Base-by-base conservation (phyloP, 2,113 vertebrate genomes). In the Hemichromis elongatus region DNA sequence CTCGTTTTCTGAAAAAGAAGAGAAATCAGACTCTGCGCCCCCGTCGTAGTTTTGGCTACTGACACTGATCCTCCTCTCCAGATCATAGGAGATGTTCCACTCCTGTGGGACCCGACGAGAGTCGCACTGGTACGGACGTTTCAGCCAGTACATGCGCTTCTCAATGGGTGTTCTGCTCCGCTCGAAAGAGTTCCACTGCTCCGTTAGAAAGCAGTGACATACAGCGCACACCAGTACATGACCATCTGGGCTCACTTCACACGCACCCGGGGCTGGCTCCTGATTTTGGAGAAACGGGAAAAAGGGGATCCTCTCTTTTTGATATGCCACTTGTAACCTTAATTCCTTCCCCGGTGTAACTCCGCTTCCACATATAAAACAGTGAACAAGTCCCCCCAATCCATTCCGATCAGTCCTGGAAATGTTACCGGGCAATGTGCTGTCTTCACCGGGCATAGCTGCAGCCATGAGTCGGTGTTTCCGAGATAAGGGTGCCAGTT, bases 91-190 rank as follows among this genome's bases (percentile, higher is more conserved):
- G 33, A 96, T 90, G 94, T 97, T 97, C 97, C 97, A 98, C 92
- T 97, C 97, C 80, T 96, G 95, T 4, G 96, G 92, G n/a, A 94
- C 91, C 66, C 95, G 81, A 21, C 96, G 93, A 4, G 94, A 94
- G 90, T 96, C 96, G 92, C 97, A 98, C 97, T 98, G 98, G 90
- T 99, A 97, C 45, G 98, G 98, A 82, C 98, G 94, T 84, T 99
- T 99, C 45, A 99, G 94, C 98, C 98, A 99, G 95, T 99, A 99
- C 96, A 99, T 97, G 95, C 98, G 97, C 95, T 99, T 98, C 95
- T 99, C 98, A 16, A 98, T 89, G 9, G 98, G 98, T 84, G 98
- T 98, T 92, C 97, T 96, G 95, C 94, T 97, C 92, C 98, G 96
- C 96, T 99, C 98, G 95, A 98, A 99, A 24, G 97, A 96, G 92